phyloP scores from a whole-genome alignment of 2,113 vertebrate genomes.

The Menura novaehollandiae region DNA sequence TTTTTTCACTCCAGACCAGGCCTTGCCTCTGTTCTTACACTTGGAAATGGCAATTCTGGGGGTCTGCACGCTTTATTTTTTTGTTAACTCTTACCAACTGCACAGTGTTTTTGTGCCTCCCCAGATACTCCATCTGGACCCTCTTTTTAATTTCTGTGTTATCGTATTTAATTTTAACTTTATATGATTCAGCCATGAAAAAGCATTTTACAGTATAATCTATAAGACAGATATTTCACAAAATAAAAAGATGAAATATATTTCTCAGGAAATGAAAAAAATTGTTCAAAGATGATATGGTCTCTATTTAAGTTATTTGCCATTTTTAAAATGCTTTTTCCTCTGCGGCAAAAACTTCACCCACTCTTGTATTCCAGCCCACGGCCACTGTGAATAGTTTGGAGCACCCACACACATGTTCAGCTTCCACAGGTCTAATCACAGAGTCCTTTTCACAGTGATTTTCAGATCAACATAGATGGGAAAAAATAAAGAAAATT shows the following conservation, averaged over 20 bases:
- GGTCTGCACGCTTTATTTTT: not conserved
- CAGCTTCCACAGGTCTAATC: slow-evolving; percentile 53
- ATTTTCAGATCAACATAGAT: slow-evolving; percentile 29
- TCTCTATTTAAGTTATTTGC: slow-evolving; percentile 56
- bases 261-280: not conserved
- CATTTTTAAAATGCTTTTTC: slow-evolving; percentile 56
- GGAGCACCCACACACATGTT: slow-evolving; percentile 45
- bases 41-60: not conserved
- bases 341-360: slow-evolving; percentile 49
- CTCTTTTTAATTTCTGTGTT: not conserved
- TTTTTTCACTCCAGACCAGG: not conserved
- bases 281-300: not conserved
- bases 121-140: not conserved
- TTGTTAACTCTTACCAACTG: not conserved
- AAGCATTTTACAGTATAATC: not conserved
- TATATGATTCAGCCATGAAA: not conserved
- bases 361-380: slow-evolving; percentile 55
- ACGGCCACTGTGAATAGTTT: slow-evolving; percentile 54
- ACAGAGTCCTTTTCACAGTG: slow-evolving; percentile 23
- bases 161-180: not conserved
- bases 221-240: not conserved
- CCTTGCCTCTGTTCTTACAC: not conserved
- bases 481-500: not conserved
- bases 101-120: not conserved
- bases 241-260: slow-evolving; percentile 15